Percentiles rank a stretch among this genome's conserved stretches.
Conservation (phyloP, 2,888 invertebrate genomes). For the Rhingia campestris region DNA sequence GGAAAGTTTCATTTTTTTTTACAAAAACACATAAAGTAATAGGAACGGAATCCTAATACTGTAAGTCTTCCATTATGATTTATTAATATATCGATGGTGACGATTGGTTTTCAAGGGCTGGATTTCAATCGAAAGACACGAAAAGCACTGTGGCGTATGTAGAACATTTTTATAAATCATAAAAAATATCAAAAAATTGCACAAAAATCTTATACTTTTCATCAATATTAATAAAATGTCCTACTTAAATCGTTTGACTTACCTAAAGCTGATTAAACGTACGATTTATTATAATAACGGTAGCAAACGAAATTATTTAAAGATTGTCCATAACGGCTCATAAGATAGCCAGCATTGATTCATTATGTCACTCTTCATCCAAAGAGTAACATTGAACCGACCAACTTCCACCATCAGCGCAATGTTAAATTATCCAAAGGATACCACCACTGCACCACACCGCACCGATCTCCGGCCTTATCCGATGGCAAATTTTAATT, state of each 20-base stretch:
- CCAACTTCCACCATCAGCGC: constrained; percentile 2
- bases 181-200: too few relatives aligned
- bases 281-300: constrained; percentile 52
- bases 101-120: too few relatives aligned
- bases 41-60: not conserved
- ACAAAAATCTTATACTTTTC: not conserved
- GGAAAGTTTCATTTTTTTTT: constrained; percentile 48
- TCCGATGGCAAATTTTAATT: constrained; percentile 70
- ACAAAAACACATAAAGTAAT: not conserved
- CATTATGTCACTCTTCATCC: constrained; percentile 55
- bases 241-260: not conserved
- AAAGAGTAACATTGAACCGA: constrained; percentile 1
- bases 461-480: constrained; percentile 31
- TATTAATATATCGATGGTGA: constrained; percentile 13
- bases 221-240: not conserved
- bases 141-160: not conserved
- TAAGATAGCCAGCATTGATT: constrained; percentile 55
- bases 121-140: not conserved
- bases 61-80: constrained; percentile 27
- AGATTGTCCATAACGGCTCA: constrained; percentile 47
- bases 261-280: not conserved
- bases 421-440: constrained; percentile 65
- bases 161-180: not conserved
- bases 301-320: constrained; percentile 48
- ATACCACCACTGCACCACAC: constrained; percentile 20